phyloP scores from a whole-genome alignment of 1,140 invertebrate species.

The Hyposmocoma kahamanoa region DNA sequence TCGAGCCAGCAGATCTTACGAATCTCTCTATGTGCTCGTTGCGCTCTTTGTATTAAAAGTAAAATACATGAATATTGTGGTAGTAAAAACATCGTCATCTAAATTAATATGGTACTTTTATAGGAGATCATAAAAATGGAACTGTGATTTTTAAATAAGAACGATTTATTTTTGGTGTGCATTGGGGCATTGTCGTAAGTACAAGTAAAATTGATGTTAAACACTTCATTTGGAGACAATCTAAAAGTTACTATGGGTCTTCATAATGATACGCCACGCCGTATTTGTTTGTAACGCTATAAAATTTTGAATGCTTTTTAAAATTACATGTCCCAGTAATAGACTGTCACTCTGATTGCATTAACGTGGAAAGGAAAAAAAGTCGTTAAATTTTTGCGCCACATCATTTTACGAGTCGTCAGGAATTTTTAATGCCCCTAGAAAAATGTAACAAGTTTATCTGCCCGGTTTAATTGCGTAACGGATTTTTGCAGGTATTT shows the following conservation, averaged over 20 bases:
- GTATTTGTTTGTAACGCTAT: neutral
- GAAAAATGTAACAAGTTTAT: constrained; percentile 30
- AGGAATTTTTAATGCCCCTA: constrained; percentile 22
- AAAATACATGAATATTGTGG: too few species aligned
- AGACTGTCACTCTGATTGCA: constrained; percentile 15
- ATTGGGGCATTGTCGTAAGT: neutral
- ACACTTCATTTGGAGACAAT: neutral
- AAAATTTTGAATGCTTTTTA: neutral
- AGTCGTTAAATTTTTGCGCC: constrained; percentile 13
- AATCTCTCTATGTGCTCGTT: too few species aligned
- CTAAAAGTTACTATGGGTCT: neutral
- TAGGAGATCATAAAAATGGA: too few species aligned
- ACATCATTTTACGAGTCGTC: constrained; percentile 22
- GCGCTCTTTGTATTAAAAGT: too few species aligned
- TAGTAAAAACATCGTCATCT: too few species aligned
- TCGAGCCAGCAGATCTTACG: too few species aligned
- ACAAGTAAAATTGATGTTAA: neutral
- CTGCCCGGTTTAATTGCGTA: constrained; percentile 22
- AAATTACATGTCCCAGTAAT: constrained; percentile 11
- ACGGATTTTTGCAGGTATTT: too few species aligned
- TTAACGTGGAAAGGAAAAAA: constrained; percentile 14
- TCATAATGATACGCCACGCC: neutral
- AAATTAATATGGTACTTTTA: too few species aligned
- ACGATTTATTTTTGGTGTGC: too few species aligned
- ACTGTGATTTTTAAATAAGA: too few species aligned